Evolutionary conservation across 1,140 invertebrate genomes (phyloP), one percentile per base, ranked within the genome.

Genomic region (Lerema accius): DNA sequence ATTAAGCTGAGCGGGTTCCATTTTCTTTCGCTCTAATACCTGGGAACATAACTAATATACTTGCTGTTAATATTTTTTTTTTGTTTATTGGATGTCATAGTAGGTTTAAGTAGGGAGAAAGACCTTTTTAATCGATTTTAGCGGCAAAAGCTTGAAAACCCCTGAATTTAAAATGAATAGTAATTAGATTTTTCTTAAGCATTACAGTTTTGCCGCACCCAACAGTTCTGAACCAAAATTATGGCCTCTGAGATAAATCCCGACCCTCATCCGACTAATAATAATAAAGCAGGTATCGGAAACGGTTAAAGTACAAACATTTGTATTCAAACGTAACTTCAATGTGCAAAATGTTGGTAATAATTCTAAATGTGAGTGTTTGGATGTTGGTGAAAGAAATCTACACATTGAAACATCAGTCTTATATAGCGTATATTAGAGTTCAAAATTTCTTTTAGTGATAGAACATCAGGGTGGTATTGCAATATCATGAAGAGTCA

Each of bases 271-370:
- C 4, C 7, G 0, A 56, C 19, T 59, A 59, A 59, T 59, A 59
- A 59, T 59, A 59, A 59, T 59, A 35, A 59, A 48, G 32, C 32
- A 59, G 28, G 56, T 48, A 59, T 59, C 43, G 56, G 45, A 45
- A 59, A 59, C 43, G 48, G 56, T 48, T 39, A 59, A 59, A 59
- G 43, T 37, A 59, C 55, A 59, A 59, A 59, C 56, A 60, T 60
- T 60, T 60, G 56, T 60, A 60, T 60, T 60, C 56, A 60, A 60
- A 60, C 56, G 43, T 13, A 60, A 48, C 56, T 60, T 60, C 43
- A 48, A 49, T 32, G 56, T 60, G 56, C 56, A 40, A 60, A 60
- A 60, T 60, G 56, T 49, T 49, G 45, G 32, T 32, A 60, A 49
- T 60, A 60, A 60, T 49, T 59, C 56, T 59, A 16, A 59, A 59